phyloP scores from a whole-genome alignment of 2,113 vertebrate species.

The Typhlomys cinereus region DNA sequence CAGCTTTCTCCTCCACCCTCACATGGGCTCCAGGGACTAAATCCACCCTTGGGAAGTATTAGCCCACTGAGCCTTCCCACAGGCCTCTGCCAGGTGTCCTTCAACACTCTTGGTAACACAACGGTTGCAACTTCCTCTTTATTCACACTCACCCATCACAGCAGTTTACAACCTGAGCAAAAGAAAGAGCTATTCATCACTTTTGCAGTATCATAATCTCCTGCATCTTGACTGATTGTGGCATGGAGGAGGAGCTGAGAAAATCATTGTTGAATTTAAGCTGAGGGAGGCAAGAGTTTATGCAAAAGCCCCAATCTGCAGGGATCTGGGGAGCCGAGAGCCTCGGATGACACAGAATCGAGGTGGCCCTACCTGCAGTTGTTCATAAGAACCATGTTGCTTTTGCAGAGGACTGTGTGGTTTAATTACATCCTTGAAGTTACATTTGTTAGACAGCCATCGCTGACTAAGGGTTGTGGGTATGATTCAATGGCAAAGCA shows the following conservation, averaged over 20 bases:
- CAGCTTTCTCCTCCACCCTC: too few relatives aligned
- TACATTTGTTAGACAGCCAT: neutral
- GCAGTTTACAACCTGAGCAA: neutral
- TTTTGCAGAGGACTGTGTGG: neutral
- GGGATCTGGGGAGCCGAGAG: neutral
- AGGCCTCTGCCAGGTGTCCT: too few relatives aligned
- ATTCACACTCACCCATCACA: neutral
- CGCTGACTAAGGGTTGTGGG: neutral
- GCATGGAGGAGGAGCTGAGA: neutral
- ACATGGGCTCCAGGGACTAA: too few relatives aligned
- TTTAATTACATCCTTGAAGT: neutral
- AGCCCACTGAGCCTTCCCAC: too few relatives aligned
- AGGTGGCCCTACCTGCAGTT: neutral
- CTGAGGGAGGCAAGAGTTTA: constrained; percentile 5
- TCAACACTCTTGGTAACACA: neutral
- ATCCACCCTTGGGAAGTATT: too few relatives aligned
- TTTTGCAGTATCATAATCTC: constrained; percentile 26
- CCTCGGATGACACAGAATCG: neutral
- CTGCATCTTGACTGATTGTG: neutral
- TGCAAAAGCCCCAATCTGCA: neutral
- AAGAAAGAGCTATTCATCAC: neutral
- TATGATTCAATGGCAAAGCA: neutral
- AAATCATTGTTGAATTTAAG: constrained; percentile 35
- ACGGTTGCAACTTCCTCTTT: neutral
- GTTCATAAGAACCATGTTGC: neutral